Evolutionary conservation across 2,113 vertebrate genomes (phyloP).

Genomic region (Leptodactylus fuscus): DNA sequence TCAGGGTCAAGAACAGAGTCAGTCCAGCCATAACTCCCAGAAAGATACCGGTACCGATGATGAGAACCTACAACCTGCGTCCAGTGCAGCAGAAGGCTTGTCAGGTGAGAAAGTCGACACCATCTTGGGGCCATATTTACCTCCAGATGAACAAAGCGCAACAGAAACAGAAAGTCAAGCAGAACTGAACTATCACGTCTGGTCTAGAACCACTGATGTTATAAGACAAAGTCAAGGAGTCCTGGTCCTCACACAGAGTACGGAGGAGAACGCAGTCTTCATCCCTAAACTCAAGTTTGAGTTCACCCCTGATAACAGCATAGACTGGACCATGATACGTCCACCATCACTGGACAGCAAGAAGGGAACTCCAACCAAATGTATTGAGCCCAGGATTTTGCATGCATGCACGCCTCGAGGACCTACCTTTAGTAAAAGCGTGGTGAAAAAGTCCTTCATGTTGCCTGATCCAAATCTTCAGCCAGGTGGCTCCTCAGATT

Average conservation of each 20-base stretch:
- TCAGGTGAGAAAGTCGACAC: not conserved
- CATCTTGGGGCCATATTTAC: not conserved
- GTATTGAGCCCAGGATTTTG: too few species aligned
- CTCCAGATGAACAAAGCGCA: not conserved
- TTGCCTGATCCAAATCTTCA: not conserved
- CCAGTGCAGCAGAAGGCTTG: not conserved
- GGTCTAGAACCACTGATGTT: not conserved
- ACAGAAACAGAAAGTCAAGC: not conserved
- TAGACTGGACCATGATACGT: not conserved
- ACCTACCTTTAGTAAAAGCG: conserved; percentile 25
- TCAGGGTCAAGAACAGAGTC: not conserved
- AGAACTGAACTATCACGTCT: too few species aligned
- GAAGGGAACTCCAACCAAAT: not conserved
- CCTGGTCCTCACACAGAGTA: conserved; percentile 33
- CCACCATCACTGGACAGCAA: accelerated
- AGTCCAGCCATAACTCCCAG: not conserved
- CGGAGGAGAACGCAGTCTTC: not conserved
- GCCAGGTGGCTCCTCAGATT: not conserved
- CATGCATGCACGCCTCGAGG: not conserved
- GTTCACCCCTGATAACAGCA: not conserved
- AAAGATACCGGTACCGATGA: not conserved
- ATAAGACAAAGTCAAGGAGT: conserved; percentile 45
- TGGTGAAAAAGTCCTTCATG: not conserved
- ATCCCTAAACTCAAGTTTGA: conserved; percentile 11
- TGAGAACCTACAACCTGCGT: not conserved